These are phyloP conservation scores for Meriones unguiculatus DNA, from an alignment of 2,113 vertebrate genomes.

Conservation along the genomic window DNA sequence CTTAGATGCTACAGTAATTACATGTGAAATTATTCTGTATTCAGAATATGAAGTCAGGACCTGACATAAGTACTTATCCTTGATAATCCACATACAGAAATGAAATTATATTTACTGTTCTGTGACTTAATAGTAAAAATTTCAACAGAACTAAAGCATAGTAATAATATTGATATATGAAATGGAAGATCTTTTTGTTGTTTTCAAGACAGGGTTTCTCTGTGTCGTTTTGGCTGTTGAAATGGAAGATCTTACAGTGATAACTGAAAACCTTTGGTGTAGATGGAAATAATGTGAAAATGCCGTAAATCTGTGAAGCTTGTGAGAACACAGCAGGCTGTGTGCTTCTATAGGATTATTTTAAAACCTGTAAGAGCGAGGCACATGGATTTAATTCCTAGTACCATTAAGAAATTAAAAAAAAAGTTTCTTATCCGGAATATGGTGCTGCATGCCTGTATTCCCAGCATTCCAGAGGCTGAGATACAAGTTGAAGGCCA, in stretches of 20 bases:
- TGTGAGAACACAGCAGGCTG: neutral
- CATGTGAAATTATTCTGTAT: neutral
- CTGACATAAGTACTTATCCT: slow-evolving; percentile 17
- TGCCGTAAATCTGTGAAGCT: slow-evolving; percentile 26
- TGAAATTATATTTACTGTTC: slow-evolving; percentile 30
- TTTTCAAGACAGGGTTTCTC: too few species aligned
- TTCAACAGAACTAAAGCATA: too few species aligned
- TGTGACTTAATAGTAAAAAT: neutral
- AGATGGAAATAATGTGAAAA: neutral
- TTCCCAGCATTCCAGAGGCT: neutral
- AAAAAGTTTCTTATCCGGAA: too few species aligned
- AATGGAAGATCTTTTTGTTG: neutral
- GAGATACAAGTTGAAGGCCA: neutral
- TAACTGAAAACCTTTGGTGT: slow-evolving; percentile 33
- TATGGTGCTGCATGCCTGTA: neutral
- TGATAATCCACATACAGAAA: neutral
- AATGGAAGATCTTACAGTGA: neutral
- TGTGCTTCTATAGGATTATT: slow-evolving; percentile 1
- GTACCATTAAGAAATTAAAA: too few species aligned
- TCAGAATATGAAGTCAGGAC: neutral
- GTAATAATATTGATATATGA: neutral
- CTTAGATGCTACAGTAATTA: slow-evolving; percentile 7
- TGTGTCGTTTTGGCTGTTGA: too few species aligned
- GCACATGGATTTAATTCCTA: neutral
- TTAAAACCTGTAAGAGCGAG: neutral